Evolutionary conservation across 2,113 vertebrate species (phyloP), one percentile per base, ranked within the genome.

Genomic region (Pelodiscus sinensis): DNA sequence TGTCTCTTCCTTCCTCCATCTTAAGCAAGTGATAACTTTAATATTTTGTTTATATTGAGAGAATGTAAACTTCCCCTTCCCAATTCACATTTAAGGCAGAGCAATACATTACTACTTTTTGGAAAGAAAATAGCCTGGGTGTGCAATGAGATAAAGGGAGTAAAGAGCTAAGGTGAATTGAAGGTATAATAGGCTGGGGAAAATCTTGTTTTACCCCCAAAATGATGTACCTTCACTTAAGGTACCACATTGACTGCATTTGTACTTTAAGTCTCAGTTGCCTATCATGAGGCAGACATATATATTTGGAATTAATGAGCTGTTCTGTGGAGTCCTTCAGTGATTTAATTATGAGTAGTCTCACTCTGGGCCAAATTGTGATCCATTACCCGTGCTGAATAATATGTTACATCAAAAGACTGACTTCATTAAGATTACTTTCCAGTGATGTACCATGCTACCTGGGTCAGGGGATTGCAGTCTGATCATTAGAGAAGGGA

Each of bases 281-380:
- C 12, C 18, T 13, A 19, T 77, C 15, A 31, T 9, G 55, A 8
- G 8, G 89, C 84, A 90, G 6, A 44, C 80, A 58, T 84, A 91
- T 65, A 3, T 14, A 7, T 86, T 86, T 73, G 82, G 0, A 8
- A 80, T 84, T 38, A 68, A 11, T 71, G 86, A 85, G 51, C 1
- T 82, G 68, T 18, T 12, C 57, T 14, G n/a, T 21, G 35, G 31
- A 86, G 77, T 92, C n/a, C 60, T 92, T 25, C 13, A 73, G 73
- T 60, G 25, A 82, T 92, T 94, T 79, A 87, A 16, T 92, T 94
- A 54, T 81, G 4, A 65, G 25, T 85, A 50, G 86, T 88, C 88
- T 86, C 84, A 94, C 75, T 81, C 18, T 52, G 38, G 50, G 88
- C n/a, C 50, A n/a, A 92, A 56, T 92, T 90, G 90, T 73, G 91